A percentile compares a stretch with the other conserved stretches of the same genome.
phyloP scores from a whole-genome alignment of 2,797 vertebrate species.

The Neoniphon sammara region DNA sequence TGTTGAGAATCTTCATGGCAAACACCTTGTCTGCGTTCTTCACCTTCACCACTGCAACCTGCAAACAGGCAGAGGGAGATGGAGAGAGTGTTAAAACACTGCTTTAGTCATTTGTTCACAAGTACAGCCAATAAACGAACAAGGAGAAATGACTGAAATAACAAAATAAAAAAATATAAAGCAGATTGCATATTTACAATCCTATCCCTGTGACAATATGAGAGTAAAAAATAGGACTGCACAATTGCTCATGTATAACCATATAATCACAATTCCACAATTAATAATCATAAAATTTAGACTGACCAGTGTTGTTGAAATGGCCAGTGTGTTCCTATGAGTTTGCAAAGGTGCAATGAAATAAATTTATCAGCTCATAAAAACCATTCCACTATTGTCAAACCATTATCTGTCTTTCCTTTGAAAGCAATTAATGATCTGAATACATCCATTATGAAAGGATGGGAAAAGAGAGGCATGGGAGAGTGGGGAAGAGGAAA shows the following conservation, averaged over 20 bases:
- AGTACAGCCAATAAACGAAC: constrained; percentile 15
- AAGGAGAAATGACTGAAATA: constrained; percentile 12
- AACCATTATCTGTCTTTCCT: neutral
- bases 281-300: neutral
- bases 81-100: neutral
- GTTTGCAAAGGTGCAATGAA: too few species aligned
- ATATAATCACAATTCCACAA: neutral
- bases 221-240: neutral
- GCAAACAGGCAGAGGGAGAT: constrained; percentile 27
- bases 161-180: neutral
- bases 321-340: neutral
- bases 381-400: neutral
- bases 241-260: neutral
- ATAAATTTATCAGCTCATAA: neutral
- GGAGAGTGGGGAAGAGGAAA: neutral
- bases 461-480: neutral
- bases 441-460: neutral
- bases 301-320: neutral
- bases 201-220: neutral
- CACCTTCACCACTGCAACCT: constrained; percentile 99
- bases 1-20: constrained; percentile 99
- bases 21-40: constrained; percentile 98
- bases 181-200: neutral
- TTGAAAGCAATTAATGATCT: neutral
- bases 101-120: constrained; percentile 13